These are phyloP conservation scores for Pluvianellus socialis DNA, from an alignment of 2,113 vertebrate genomes.

Conservation along the genomic window DNA sequence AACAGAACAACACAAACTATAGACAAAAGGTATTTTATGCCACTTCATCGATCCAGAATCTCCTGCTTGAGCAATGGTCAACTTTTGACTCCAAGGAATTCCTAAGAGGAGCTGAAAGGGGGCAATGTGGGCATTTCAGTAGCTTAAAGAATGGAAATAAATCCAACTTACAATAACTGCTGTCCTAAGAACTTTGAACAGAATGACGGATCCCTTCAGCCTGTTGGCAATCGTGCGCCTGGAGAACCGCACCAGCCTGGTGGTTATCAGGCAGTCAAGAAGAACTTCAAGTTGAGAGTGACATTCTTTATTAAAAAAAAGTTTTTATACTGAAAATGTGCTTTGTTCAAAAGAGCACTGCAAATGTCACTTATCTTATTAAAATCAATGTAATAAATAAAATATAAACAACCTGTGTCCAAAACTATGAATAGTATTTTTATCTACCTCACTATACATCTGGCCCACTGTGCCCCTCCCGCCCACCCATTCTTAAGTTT, in stretches of 20 bases:
- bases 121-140: neutral
- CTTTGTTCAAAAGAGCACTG: slow-evolving; percentile 46
- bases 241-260: neutral
- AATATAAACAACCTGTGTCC: slow-evolving; percentile 49
- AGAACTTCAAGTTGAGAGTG: slow-evolving; percentile 22
- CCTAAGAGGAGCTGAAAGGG: slow-evolving; percentile 1
- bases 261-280: slow-evolving; percentile 26
- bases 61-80: slow-evolving; percentile 22
- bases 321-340: slow-evolving; percentile 46
- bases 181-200: neutral
- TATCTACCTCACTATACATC: slow-evolving; percentile 64
- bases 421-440: slow-evolving; percentile 57
- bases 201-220: neutral
- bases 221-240: neutral
- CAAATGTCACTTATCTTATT: slow-evolving; percentile 11
- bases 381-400: slow-evolving; percentile 56
- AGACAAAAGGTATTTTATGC: slow-evolving; percentile 32
- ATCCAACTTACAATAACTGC: neutral
- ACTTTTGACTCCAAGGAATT: neutral
- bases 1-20: slow-evolving; percentile 43
- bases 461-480: slow-evolving; percentile 43
- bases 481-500: neutral
- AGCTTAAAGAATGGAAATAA: slow-evolving; percentile 14
- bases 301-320: slow-evolving; percentile 60
- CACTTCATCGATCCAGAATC: neutral